Conservation (phyloP, 1,140 invertebrate genomes). For the Eufriesea mexicana region DNA sequence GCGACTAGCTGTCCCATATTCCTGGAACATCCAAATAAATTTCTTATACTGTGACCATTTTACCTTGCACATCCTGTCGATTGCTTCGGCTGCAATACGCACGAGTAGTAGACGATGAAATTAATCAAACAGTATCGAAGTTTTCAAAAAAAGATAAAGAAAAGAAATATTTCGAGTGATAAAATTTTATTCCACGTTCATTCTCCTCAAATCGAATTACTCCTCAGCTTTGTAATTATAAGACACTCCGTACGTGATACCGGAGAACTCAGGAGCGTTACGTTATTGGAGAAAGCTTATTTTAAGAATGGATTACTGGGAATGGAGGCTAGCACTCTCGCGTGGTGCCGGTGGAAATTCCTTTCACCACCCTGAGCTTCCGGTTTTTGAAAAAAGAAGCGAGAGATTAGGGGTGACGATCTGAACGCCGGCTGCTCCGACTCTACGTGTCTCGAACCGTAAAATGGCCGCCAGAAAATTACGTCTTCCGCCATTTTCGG, state of each 20-base stretch:
- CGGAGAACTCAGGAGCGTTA: too few relatives aligned
- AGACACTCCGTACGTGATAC: not conserved
- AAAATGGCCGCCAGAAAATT: slow-evolving; percentile 2
- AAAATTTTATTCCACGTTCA: too few relatives aligned
- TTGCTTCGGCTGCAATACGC: too few relatives aligned
- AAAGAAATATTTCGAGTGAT: too few relatives aligned
- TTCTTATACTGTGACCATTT: too few relatives aligned
- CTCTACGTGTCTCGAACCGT: not conserved
- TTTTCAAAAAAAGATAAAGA: too few relatives aligned
- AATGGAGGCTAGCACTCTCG: not conserved
- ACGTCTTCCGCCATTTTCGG: slow-evolving; percentile 3
- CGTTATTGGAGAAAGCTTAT: slow-evolving; percentile 20
- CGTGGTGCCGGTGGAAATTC: slow-evolving; percentile 11
- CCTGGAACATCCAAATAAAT: too few relatives aligned
- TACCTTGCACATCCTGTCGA: too few relatives aligned
- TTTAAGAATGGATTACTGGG: slow-evolving; percentile 12
- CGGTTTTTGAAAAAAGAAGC: not conserved
- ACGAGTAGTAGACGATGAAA: too few relatives aligned
- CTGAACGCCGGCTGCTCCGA: not conserved
- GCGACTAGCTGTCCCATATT: too few relatives aligned
- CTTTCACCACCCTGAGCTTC: not conserved
- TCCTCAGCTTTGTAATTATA: not conserved
- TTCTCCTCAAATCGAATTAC: too few relatives aligned
- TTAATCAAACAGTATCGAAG: too few relatives aligned
- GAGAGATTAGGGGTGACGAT: slow-evolving; percentile 2